These are phyloP conservation scores for Malthinus flaveolus DNA, from an alignment of 2,888 invertebrate species.

Conservation along the genomic window DNA sequence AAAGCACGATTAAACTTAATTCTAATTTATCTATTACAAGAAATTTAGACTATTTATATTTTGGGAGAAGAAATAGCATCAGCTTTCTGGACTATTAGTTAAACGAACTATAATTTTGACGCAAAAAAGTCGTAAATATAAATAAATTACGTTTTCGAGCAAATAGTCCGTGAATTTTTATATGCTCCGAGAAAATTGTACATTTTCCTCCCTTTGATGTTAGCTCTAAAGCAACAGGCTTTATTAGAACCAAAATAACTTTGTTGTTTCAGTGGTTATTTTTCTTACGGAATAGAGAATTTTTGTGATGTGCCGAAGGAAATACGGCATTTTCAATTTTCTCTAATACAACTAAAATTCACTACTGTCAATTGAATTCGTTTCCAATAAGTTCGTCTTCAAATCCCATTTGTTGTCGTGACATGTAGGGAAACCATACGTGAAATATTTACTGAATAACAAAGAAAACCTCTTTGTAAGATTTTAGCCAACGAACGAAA, in stretches of 20 bases:
- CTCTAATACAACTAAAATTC: slow-evolving; percentile 16
- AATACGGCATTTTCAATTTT: slow-evolving; percentile 20
- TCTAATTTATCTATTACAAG: too few species aligned
- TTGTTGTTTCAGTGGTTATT: slow-evolving; percentile 11
- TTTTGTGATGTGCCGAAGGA: slow-evolving; percentile 3
- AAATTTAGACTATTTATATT: too few species aligned
- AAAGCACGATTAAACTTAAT: too few species aligned
- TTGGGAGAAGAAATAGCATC: too few species aligned
- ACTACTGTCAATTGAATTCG: slow-evolving; percentile 37
- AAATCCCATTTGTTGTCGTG: slow-evolving; percentile 28
- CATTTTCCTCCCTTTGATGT: slow-evolving; percentile 9
- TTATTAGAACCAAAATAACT: slow-evolving; percentile 25
- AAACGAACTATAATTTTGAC: too few species aligned
- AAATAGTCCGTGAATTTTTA: slow-evolving; percentile 17
- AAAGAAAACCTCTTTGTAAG: slow-evolving; percentile 34
- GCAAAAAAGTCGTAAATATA: too few species aligned
- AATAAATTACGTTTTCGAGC: slow-evolving; percentile 10
- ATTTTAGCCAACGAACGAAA: slow-evolving; percentile 29
- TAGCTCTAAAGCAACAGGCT: slow-evolving; percentile 21
- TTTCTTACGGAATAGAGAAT: background rate
- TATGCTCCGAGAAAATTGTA: slow-evolving; percentile 13
- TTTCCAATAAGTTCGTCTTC: slow-evolving; percentile 37
- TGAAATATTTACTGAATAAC: slow-evolving; percentile 34
- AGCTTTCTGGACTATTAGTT: too few species aligned
- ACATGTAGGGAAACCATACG: slow-evolving; percentile 30